Evolutionary conservation across 2,888 invertebrate species (phyloP), one percentile per base, ranked within the genome.

Genomic region (Latheticus oryzae): DNA sequence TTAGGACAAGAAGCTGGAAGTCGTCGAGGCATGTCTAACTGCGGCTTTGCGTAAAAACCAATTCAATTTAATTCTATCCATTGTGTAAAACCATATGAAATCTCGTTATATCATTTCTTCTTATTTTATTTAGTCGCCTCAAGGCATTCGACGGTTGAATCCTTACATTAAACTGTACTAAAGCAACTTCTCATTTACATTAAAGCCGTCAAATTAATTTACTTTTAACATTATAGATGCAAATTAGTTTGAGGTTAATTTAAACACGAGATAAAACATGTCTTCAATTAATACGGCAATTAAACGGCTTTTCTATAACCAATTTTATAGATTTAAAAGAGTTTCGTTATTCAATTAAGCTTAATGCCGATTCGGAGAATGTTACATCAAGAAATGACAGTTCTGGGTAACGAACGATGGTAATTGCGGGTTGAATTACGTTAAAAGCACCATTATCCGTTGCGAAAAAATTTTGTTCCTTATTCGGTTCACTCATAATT

Each of bases 181-280:
- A n/a, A 43, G 28, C 53, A 33, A 54, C 33, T 68, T 62, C 69
- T 66, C 68, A 68, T 69, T 69, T 68, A 63, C 69, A 68, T 70
- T 67, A 69, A 66, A 67, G 63, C 68, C 71, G 70, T 70, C 71
- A 71, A 70, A 70, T 71, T 71, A 71, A 71, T 71, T 71, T 68
- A 69, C 60, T 61, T 66, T 65, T 50, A 61, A 65, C 67, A 68
- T 71, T 70, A 69, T 63, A 68, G 67, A 71, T 71, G 71, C 69
- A 71, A 71, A 71, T 71, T 68, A 67, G 65, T 64, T 66, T 61
- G 64, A 67, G 65, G 66, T 70, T 69, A 69, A 71, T 69, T 70
- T 68, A 64, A 70, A 68, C 66, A 67, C 61, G 68, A 69, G 67
- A 68, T 69, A 68, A 52, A 69, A 67, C 68, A 67, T 65, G 69